These are phyloP conservation scores for Anniella stebbinsi DNA, from an alignment of 2,797 vertebrate genomes.

Conservation along the genomic window DNA sequence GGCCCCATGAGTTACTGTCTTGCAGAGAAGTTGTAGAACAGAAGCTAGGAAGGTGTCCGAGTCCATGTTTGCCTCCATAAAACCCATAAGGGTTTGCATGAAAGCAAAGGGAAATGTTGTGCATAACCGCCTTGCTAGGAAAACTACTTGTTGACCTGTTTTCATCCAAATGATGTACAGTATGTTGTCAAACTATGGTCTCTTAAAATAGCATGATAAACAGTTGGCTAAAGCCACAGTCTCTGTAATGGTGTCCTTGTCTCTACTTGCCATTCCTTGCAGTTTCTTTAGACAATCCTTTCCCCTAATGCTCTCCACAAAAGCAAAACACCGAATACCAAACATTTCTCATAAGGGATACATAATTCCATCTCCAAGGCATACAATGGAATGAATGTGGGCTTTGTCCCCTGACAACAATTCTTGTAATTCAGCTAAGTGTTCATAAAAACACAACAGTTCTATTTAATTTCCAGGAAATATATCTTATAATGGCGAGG, in stretches of 20 bases:
- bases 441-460: conserved; percentile 55
- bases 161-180: conserved; percentile 53
- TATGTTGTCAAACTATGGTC: conserved; percentile 68
- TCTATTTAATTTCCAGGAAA: conserved; percentile 64
- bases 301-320: conserved; percentile 52
- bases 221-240: conserved; percentile 67
- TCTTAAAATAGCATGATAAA: conserved; percentile 64
- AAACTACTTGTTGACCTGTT: conserved; percentile 39
- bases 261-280: conserved; percentile 4
- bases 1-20: too few relatives aligned
- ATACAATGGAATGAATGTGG: conserved; percentile 43
- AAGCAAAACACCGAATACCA: conserved; percentile 48
- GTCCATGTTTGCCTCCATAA: conserved; percentile 39
- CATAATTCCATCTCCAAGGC: conserved; percentile 45
- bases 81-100: conserved; percentile 27
- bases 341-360: background rate
- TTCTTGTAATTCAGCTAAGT: conserved; percentile 58
- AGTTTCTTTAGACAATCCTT: conserved; percentile 27
- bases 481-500: conserved; percentile 53
- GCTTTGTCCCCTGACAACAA: conserved; percentile 49
- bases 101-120: conserved; percentile 43
- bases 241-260: conserved; percentile 55
- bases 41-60: background rate
- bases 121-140: conserved; percentile 52
- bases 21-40: background rate